Conservation (phyloP, 2,888 invertebrate species). For the Chrysotoxum bicinctum region DNA sequence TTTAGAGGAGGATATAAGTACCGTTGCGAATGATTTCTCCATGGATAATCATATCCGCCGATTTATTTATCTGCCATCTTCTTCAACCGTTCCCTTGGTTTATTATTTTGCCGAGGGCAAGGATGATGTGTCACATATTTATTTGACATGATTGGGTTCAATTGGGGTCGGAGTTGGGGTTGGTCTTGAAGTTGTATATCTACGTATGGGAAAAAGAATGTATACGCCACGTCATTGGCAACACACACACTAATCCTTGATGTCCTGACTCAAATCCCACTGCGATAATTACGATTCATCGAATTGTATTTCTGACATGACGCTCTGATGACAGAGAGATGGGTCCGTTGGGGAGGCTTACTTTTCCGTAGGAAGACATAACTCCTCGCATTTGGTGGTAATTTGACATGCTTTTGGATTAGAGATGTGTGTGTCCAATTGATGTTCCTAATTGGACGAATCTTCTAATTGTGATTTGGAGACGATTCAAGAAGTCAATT, state of each 20-base stretch:
- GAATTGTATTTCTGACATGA: slow-evolving; percentile 61
- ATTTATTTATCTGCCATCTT: slow-evolving; percentile 66
- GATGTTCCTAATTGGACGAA: slow-evolving; percentile 64
- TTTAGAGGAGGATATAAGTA: slow-evolving; percentile 52
- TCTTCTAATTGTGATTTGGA: slow-evolving; percentile 68
- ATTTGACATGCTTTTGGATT: slow-evolving; percentile 46
- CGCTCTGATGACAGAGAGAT: neutral
- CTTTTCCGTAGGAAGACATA: neutral
- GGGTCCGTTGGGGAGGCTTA: neutral
- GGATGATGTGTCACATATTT: slow-evolving; percentile 65
- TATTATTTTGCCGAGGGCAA: neutral
- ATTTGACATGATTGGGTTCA: slow-evolving; percentile 68
- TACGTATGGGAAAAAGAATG: slow-evolving; percentile 22
- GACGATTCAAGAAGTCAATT: slow-evolving; percentile 65
- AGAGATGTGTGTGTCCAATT: slow-evolving; percentile 53
- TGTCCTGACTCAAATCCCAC: slow-evolving; percentile 50
- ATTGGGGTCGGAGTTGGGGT: slow-evolving; percentile 20
- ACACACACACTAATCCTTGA: slow-evolving; percentile 39
- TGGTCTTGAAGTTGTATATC: neutral
- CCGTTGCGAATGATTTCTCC: slow-evolving; percentile 61
- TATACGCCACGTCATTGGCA: slow-evolving; percentile 43
- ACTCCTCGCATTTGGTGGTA: slow-evolving; percentile 28
- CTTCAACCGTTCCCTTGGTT: slow-evolving; percentile 17
- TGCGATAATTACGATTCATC: slow-evolving; percentile 72
- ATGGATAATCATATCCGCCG: slow-evolving; percentile 72